These are phyloP conservation scores for Gila orcuttii DNA, from an alignment of 2,113 vertebrate genomes.

Conservation along the genomic window DNA sequence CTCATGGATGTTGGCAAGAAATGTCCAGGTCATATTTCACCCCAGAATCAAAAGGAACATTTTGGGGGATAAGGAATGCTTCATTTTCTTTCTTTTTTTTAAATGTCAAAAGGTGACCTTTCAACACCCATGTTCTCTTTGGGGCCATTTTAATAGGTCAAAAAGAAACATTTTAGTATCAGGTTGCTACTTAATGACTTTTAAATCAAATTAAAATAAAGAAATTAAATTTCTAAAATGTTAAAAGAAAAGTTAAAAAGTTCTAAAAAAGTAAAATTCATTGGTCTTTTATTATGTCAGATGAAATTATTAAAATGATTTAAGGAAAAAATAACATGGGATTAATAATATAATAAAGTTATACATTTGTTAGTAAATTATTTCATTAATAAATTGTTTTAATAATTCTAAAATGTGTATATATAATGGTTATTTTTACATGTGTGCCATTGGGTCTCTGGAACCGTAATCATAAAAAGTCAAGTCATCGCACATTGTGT, in stretches of 20 bases:
- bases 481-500: neutral
- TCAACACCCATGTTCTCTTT: no score
- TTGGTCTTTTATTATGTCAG: neutral
- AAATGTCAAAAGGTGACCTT: no score
- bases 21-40: constrained; percentile 1
- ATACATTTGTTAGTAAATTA: no score
- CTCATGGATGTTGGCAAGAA: neutral
- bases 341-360: neutral
- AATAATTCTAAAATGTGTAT: neutral
- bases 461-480: neutral
- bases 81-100: neutral
- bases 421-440: neutral
- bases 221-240: neutral
- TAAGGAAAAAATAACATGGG: neutral
- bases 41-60: neutral
- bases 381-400: neutral
- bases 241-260: neutral
- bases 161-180: no score
- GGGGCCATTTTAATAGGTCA: no score
- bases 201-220: neutral
- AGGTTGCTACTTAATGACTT: no score
- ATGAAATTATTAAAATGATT: neutral
- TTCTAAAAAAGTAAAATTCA: neutral
- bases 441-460: neutral
- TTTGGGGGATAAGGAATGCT: neutral